Percentiles rank a stretch among this genome's conserved stretches.
These are phyloP conservation scores for Zaprionus inermis DNA, from an alignment of 1,140 invertebrate species.

Conservation along the genomic window DNA sequence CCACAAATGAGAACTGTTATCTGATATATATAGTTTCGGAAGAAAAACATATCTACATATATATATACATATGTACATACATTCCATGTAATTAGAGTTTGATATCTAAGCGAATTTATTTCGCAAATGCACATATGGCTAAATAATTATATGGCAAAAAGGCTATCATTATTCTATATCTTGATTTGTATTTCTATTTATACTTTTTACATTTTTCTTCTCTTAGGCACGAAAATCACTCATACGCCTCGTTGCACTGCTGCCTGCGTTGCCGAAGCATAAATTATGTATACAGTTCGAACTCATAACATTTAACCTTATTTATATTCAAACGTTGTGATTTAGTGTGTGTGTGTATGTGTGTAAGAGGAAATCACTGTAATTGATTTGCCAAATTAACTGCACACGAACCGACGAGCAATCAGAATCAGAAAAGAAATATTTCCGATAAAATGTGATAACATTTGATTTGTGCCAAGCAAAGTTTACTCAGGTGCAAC, in stretches of 20 bases:
- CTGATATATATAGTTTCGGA: no score
- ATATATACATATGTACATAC: no score
- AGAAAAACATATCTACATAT: no score
- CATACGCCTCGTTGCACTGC: constrained; percentile 14
- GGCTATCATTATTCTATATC: no score
- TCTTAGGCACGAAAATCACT: background rate
- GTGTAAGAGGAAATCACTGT: constrained; percentile 40
- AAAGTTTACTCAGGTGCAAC: constrained; percentile 43
- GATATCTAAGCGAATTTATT: no score
- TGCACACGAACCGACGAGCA: constrained; percentile 49
- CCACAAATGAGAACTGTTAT: background rate
- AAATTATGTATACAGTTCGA: constrained; percentile 9
- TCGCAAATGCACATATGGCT: no score
- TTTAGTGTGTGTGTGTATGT: no score
- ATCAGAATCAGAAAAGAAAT: constrained; percentile 31
- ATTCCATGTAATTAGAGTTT: no score
- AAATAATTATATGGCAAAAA: no score
- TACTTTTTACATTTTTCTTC: background rate
- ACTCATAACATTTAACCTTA: constrained; percentile 24
- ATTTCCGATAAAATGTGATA: constrained; percentile 42
- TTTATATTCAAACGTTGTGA: constrained; percentile 56
- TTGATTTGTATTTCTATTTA: background rate
- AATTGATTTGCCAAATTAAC: constrained; percentile 63
- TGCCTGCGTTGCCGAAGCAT: background rate
- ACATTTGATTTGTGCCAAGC: constrained; percentile 66